These are phyloP conservation scores for Caenorhabditis japonica DNA, from an alignment of 2,888 invertebrate genomes.

Conservation along the genomic window DNA sequence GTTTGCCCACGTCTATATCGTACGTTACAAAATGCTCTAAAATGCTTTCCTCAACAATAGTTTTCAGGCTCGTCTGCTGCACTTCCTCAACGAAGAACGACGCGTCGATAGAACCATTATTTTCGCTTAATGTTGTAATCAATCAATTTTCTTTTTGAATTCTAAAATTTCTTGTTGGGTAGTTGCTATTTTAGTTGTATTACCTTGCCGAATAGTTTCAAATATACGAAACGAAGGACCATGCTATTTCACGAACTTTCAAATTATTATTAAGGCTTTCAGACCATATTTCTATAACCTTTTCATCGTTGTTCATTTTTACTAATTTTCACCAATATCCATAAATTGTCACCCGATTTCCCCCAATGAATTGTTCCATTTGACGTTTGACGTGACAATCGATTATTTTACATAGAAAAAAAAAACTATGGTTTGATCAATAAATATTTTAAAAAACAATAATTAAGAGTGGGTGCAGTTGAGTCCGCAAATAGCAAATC, in stretches of 20 bases:
- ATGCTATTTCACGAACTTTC: slow-evolving; percentile 17
- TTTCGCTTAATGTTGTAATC: slow-evolving; percentile 49
- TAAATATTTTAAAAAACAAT: slow-evolving; percentile 26
- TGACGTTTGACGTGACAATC: slow-evolving; percentile 18
- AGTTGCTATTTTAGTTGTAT: slow-evolving; percentile 41
- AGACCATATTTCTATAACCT: too few relatives aligned
- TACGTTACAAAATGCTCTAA: too few relatives aligned
- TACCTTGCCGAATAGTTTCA: slow-evolving; percentile 50
- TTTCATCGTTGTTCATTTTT: too few relatives aligned
- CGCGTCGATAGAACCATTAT: slow-evolving; percentile 43
- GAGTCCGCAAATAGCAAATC: too few relatives aligned
- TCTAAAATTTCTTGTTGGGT: slow-evolving; percentile 39
- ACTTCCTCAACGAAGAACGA: slow-evolving; percentile 67
- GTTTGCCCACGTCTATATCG: slow-evolving; percentile 27
- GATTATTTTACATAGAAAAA: too few relatives aligned
- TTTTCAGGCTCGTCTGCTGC: slow-evolving; percentile 66
- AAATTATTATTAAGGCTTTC: not conserved
- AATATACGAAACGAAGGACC: slow-evolving; percentile 44
- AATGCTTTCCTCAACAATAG: too few relatives aligned
- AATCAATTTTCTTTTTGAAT: not conserved
- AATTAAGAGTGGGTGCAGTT: too few relatives aligned
- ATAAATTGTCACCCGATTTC: too few relatives aligned
- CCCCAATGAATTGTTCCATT: slow-evolving; percentile 28
- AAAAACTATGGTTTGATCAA: slow-evolving; percentile 33
- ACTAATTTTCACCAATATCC: too few relatives aligned